Percentiles rank a stretch among this genome's conserved stretches.
These are phyloP conservation scores for Caenorhabditis elegans DNA, from an alignment of 1,140 invertebrate species.

Conservation along the genomic window DNA sequence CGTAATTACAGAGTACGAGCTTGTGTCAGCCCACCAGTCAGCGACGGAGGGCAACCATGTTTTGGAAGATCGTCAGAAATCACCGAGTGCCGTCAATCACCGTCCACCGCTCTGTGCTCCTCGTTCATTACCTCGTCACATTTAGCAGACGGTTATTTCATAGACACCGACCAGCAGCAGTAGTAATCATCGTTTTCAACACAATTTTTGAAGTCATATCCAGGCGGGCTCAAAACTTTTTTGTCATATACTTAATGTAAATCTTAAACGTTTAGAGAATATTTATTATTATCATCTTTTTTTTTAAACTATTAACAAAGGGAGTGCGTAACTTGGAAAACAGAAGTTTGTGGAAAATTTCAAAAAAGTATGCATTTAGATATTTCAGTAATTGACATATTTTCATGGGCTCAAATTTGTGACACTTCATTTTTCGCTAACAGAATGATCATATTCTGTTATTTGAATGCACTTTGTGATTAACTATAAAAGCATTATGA, in stretches of 20 bases:
- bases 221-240: neutral
- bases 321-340: too few species aligned
- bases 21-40: slow-evolving; percentile 42
- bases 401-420: too few species aligned
- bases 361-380: too few species aligned
- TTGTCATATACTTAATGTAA: neutral
- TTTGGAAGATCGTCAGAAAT: slow-evolving; percentile 53
- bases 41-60: slow-evolving; percentile 47
- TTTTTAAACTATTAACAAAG: too few species aligned
- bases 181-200: neutral
- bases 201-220: neutral
- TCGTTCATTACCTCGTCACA: slow-evolving; percentile 21
- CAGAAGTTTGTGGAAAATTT: too few species aligned
- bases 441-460: too few species aligned
- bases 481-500: too few species aligned
- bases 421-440: too few species aligned
- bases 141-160: neutral
- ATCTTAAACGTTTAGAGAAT: neutral
- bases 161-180: neutral
- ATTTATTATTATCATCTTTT: too few species aligned
- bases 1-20: slow-evolving; percentile 41
- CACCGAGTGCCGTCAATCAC: slow-evolving; percentile 37
- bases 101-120: neutral
- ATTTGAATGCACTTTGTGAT: too few species aligned
- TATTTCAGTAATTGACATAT: too few species aligned